These are phyloP conservation scores for Brachypalpus laphriformis DNA, from an alignment of 2,888 invertebrate genomes.

Conservation along the genomic window DNA sequence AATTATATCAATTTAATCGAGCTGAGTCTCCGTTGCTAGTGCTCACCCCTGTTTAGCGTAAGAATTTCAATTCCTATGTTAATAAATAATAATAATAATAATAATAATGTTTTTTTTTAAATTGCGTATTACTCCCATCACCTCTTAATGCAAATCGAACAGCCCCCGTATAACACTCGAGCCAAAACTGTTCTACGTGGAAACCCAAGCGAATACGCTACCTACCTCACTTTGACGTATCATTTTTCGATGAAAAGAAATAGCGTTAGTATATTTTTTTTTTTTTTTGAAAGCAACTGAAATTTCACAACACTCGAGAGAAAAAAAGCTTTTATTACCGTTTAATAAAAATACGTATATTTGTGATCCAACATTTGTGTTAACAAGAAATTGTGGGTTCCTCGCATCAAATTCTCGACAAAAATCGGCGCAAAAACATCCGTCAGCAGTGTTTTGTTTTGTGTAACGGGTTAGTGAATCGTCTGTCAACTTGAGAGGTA, in stretches of 20 bases:
- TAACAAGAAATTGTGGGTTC: constrained; percentile 12
- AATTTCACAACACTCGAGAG: constrained; percentile 39
- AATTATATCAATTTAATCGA: too few species aligned
- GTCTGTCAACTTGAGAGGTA: constrained; percentile 29
- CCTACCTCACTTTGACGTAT: constrained; percentile 43
- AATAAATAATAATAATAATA: too few species aligned
- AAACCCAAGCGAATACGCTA: constrained; percentile 45
- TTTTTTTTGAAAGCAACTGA: constrained; percentile 69
- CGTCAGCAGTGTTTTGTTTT: constrained; percentile 4
- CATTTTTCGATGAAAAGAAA: constrained; percentile 41
- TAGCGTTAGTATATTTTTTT: constrained; percentile 15
- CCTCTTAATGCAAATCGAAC: background rate
- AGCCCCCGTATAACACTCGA: background rate
- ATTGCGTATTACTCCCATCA: too few species aligned
- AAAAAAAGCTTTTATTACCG: constrained; percentile 56
- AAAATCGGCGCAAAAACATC: background rate
- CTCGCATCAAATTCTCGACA: background rate
- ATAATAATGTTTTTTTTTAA: too few species aligned
- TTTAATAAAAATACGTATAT: constrained; percentile 43
- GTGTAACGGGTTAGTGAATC: constrained; percentile 33
- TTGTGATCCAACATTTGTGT: background rate
- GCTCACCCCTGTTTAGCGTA: too few species aligned
- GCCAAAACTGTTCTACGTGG: constrained; percentile 48
- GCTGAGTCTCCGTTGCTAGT: too few species aligned
- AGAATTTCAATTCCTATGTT: too few species aligned